These are phyloP conservation scores for Oryzias javanicus DNA, from an alignment of 2,113 vertebrate species.

Conservation along the genomic window DNA sequence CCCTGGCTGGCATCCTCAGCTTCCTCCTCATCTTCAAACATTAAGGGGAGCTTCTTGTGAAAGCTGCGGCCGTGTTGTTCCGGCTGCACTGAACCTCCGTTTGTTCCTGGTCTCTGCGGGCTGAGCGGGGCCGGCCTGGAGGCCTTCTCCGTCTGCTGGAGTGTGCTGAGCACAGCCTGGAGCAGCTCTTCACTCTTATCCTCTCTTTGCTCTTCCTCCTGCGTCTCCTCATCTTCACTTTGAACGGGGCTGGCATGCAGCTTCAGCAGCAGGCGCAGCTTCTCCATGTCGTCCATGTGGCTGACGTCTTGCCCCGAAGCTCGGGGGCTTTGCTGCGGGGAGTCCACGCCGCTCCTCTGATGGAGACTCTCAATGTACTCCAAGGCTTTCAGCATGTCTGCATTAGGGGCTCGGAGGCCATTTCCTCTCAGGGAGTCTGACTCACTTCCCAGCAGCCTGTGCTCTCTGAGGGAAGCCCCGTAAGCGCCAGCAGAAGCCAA, in stretches of 20 bases:
- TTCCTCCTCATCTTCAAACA: constrained; percentile 81
- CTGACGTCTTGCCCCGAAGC: constrained; percentile 63
- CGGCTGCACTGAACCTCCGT: constrained; percentile 58
- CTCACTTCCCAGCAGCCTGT: constrained; percentile 82
- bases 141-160: constrained; percentile 83
- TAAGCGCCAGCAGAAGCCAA: constrained; percentile 65
- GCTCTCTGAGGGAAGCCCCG: constrained; percentile 83
- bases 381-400: constrained; percentile 92
- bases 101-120: constrained; percentile 44
- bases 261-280: constrained; percentile 73
- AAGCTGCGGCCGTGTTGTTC: constrained; percentile 67
- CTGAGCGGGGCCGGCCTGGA: constrained; percentile 52
- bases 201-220: constrained; percentile 68
- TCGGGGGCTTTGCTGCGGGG: constrained; percentile 44
- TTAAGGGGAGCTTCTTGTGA: constrained; percentile 75
- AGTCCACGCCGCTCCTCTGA: constrained; percentile 75
- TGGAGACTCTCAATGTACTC: constrained; percentile 91
- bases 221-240: constrained; percentile 63
- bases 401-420: constrained; percentile 76
- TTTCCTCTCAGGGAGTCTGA: constrained; percentile 68
- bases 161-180: constrained; percentile 84
- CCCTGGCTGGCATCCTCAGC: constrained; percentile 71
- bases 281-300: constrained; percentile 49
- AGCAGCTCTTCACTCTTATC: constrained; percentile 86
- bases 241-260: constrained; percentile 66